Conservation (phyloP, 2,888 invertebrate genomes). For the Eupithecia centaureata region DNA sequence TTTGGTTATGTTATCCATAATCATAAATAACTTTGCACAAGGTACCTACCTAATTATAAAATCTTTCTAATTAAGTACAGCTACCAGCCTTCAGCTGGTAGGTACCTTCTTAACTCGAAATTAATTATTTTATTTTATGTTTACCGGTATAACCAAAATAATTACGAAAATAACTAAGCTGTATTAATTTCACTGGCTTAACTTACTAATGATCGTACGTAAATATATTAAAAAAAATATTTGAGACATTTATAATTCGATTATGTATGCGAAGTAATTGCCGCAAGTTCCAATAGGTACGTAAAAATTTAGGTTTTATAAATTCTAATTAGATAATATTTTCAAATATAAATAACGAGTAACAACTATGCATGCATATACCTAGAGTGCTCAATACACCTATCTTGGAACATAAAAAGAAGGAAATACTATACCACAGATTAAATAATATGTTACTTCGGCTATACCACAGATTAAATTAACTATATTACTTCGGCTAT, state of each 20-base stretch:
- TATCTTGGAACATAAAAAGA: too few species aligned
- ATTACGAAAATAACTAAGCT: neutral
- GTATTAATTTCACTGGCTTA: neutral
- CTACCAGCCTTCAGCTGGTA: slow-evolving; percentile 2
- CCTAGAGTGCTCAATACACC: neutral
- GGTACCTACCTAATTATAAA: neutral
- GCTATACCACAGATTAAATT: too few species aligned
- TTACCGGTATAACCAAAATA: neutral
- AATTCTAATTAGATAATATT: neutral
- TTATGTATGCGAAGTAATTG: neutral
- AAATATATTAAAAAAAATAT: neutral
- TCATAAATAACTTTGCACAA: neutral
- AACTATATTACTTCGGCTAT: too few species aligned
- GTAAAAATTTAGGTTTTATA: neutral
- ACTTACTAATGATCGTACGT: neutral
- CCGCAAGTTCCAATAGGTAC: neutral
- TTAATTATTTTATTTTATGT: neutral
- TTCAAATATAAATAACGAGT: neutral
- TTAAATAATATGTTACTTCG: too few species aligned
- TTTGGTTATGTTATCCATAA: neutral
- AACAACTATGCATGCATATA: too few species aligned
- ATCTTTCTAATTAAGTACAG: neutral
- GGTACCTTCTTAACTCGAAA: neutral
- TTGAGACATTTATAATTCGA: neutral
- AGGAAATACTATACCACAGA: too few species aligned